Conservation (phyloP, 2,888 invertebrate genomes). For the Drosophila phalerata region DNA sequence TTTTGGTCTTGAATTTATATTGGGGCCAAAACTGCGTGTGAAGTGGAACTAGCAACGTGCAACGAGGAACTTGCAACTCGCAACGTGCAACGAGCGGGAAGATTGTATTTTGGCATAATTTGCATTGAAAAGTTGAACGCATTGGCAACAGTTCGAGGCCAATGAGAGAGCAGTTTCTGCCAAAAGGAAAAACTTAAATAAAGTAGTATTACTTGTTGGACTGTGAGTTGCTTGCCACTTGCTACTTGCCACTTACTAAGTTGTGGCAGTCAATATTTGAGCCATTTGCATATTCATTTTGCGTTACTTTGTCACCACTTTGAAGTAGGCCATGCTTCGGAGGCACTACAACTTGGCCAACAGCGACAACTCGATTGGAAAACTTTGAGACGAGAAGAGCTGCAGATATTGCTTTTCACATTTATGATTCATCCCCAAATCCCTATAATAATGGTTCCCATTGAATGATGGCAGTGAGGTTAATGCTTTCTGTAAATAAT, state of each 20-base stretch:
- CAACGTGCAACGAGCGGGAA: slow-evolving; percentile 1
- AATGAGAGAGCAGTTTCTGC: slow-evolving; percentile 51
- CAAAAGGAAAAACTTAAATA: slow-evolving; percentile 60
- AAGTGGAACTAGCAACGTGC: slow-evolving; percentile 33
- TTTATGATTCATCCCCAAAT: slow-evolving; percentile 39
- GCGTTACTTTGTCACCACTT: slow-evolving; percentile 70
- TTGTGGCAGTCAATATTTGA: slow-evolving; percentile 46
- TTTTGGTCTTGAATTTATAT: slow-evolving; percentile 33
- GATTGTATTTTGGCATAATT: slow-evolving; percentile 24
- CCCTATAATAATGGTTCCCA: slow-evolving; percentile 9
- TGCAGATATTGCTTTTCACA: slow-evolving; percentile 46
- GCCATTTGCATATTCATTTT: slow-evolving; percentile 76
- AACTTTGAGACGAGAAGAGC: slow-evolving; percentile 41
- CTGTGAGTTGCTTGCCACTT: slow-evolving; percentile 16
- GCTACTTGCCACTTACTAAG: slow-evolving; percentile 43
- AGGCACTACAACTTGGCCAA: slow-evolving; percentile 38
- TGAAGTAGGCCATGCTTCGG: slow-evolving; percentile 19
- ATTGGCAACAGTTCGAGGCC: slow-evolving; percentile 42
- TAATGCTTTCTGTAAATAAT: slow-evolving; percentile 66
- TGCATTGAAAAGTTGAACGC: slow-evolving; percentile 44
- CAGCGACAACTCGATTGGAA: slow-evolving; percentile 45
- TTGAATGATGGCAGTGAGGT: slow-evolving; percentile 19
- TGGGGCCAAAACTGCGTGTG: slow-evolving; percentile 41
- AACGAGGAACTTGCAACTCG: slow-evolving; percentile 16
- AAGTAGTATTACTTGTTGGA: slow-evolving; percentile 66